Conservation (phyloP, 37 sponge, comb jelly and placozoan species). For the Diacarnus erythraeanus region DNA sequence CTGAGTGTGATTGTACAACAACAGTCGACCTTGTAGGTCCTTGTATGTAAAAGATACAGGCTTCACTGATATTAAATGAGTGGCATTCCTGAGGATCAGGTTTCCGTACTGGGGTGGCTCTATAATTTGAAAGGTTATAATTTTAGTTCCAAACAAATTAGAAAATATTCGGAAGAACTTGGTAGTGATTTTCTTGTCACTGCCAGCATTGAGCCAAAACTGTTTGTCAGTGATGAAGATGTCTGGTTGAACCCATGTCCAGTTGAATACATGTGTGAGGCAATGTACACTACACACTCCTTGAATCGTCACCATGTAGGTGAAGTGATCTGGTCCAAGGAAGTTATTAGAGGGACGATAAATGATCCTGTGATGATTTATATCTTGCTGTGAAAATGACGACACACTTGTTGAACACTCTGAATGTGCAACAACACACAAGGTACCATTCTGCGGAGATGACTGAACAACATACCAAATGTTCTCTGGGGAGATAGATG, state of each 20-base stretch:
- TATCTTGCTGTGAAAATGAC: conserved; percentile 39
- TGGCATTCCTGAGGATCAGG: background rate
- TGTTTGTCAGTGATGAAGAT: background rate
- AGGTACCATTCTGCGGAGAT: conserved; percentile 14
- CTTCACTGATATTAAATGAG: background rate
- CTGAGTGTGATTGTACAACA: conserved; percentile 8
- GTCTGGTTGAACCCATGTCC: background rate
- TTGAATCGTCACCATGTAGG: conserved; percentile 15
- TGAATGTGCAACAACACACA: conserved; percentile 3
- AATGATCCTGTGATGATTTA: conserved; percentile 3
- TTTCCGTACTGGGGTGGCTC: conserved; percentile 24
- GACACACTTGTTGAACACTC: conserved; percentile 12
- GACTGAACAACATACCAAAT: conserved; percentile 9
- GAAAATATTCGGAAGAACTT: conserved; percentile 6
- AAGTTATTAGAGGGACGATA: conserved; percentile 10
- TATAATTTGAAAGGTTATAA: background rate
- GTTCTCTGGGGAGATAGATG: background rate
- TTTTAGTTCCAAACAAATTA: background rate
- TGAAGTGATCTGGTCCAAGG: conserved; percentile 18
- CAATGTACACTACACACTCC: background rate
- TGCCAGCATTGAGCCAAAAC: conserved; percentile 5
- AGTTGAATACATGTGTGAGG: background rate
- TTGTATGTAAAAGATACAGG: conserved; percentile 9
- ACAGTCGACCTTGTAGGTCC: background rate
- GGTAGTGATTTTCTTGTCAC: background rate